Evolutionary conservation across 2,113 vertebrate species (phyloP).

Genomic region (Varanus salvator): DNA sequence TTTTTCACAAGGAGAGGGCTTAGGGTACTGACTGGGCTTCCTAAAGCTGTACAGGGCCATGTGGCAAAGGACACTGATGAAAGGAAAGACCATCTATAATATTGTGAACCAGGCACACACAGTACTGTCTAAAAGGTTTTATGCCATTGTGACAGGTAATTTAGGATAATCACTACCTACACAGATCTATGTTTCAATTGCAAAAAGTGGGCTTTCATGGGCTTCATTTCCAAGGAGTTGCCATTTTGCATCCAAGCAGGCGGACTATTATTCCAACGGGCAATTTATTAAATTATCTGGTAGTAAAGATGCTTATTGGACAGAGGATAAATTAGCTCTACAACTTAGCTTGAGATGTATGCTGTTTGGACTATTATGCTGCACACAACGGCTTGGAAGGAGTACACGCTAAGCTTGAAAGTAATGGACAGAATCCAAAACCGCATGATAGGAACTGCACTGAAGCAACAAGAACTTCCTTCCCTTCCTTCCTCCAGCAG

Average conservation of each 20-base stretch:
- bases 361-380: not conserved
- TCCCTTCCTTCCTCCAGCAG: not conserved
- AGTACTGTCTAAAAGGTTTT: too few species aligned
- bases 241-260: accelerated
- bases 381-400: not conserved
- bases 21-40: not conserved
- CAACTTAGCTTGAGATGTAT: not conserved
- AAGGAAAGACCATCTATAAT: not conserved
- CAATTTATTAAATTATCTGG: not conserved
- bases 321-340: accelerated
- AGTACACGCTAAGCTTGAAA: not conserved
- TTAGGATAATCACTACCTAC: not conserved
- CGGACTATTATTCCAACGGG: not conserved
- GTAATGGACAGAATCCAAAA: not conserved
- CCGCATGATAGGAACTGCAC: too few species aligned
- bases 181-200: not conserved
- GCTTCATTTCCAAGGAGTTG: accelerated
- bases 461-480: not conserved
- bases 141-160: not conserved
- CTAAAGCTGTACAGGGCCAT: not conserved
- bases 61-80: not conserved
- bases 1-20: not conserved
- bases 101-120: not conserved
- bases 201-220: accelerated
- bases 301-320: not conserved